Conservation (phyloP, 2,888 invertebrate genomes). For the Drosophila histrio region DNA sequence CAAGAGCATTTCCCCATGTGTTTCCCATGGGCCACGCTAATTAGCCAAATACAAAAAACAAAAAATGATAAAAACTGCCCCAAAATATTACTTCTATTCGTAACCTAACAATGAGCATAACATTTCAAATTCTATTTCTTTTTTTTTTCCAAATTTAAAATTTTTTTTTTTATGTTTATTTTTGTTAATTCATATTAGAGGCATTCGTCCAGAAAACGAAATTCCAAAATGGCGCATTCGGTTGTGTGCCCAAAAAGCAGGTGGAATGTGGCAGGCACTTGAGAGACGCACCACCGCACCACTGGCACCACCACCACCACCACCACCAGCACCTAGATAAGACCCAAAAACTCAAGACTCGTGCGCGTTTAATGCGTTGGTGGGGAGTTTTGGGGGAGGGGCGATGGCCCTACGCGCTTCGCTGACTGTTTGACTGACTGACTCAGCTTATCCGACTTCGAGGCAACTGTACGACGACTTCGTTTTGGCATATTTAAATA, state of each 20-base stretch:
- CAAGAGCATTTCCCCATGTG: slow-evolving; percentile 57
- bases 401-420: slow-evolving; percentile 53
- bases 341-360: slow-evolving; percentile 50
- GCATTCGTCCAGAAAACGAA: slow-evolving; percentile 78
- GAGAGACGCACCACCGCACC: slow-evolving; percentile 20
- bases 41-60: slow-evolving; percentile 71
- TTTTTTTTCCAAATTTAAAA: slow-evolving; percentile 37
- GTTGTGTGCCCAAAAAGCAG: slow-evolving; percentile 44
- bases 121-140: slow-evolving; percentile 57
- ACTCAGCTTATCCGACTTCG: slow-evolving; percentile 55
- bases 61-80: slow-evolving; percentile 20
- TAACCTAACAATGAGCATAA: slow-evolving; percentile 71
- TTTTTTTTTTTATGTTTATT: slow-evolving; percentile 35
- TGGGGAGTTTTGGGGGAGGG: neutral
- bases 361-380: slow-evolving; percentile 46
- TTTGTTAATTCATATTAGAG: slow-evolving; percentile 75
- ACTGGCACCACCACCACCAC: slow-evolving; percentile 8
- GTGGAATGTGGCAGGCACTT: slow-evolving; percentile 63
- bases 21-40: slow-evolving; percentile 75
- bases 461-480: slow-evolving; percentile 59
- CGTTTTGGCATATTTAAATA: slow-evolving; percentile 55
- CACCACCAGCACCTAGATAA: slow-evolving; percentile 44
- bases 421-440: slow-evolving; percentile 51
- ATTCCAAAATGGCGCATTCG: slow-evolving; percentile 66
- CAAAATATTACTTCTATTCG: slow-evolving; percentile 22